Evolutionary conservation across 2,888 invertebrate genomes (phyloP).

Genomic region (Gasteruption jaculator): DNA sequence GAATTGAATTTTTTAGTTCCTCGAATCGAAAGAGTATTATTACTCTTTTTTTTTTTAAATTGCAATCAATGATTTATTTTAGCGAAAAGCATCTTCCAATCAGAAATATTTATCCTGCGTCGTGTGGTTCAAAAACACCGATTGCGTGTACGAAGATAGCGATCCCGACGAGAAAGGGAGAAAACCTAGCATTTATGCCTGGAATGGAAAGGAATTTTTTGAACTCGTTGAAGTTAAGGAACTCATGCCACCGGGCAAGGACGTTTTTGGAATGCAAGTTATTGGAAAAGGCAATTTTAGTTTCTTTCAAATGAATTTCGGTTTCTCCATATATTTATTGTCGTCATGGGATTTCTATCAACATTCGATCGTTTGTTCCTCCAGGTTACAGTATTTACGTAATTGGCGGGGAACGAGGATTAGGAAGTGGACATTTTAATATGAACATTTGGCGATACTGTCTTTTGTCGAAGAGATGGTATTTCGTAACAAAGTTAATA

Average conservation of each 20-base stretch:
- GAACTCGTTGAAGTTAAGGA: conserved; percentile 24
- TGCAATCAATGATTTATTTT: too few relatives aligned
- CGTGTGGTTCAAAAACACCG: conserved; percentile 17
- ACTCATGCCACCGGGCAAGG: conserved; percentile 18
- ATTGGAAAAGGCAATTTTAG: conserved; percentile 31
- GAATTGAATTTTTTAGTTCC: too few relatives aligned
- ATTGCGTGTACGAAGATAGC: conserved; percentile 23
- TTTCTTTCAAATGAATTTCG: not conserved
- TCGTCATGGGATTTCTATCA: not conserved
- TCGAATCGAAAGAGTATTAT: too few relatives aligned
- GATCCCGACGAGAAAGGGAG: not conserved
- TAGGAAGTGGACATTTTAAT: conserved; percentile 36
- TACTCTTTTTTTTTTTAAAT: too few relatives aligned
- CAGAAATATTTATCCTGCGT: too few relatives aligned
- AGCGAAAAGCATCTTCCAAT: too few relatives aligned
- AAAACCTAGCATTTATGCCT: conserved; percentile 26
- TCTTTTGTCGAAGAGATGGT: conserved; percentile 38
- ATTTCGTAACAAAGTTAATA: conserved; percentile 29
- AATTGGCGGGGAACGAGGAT: conserved; percentile 36
- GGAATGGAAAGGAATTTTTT: conserved; percentile 26
- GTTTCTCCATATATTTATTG: conserved; percentile 7
- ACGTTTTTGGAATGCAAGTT: conserved; percentile 33
- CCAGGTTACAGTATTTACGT: conserved; percentile 37
- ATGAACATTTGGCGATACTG: conserved; percentile 37
- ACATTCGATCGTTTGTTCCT: conserved; percentile 2